A percentile compares a stretch with the other conserved stretches of the same genome.
Evolutionary conservation across 2,888 invertebrate species (phyloP).

Genomic region (Digitonthophagus gazella): DNA sequence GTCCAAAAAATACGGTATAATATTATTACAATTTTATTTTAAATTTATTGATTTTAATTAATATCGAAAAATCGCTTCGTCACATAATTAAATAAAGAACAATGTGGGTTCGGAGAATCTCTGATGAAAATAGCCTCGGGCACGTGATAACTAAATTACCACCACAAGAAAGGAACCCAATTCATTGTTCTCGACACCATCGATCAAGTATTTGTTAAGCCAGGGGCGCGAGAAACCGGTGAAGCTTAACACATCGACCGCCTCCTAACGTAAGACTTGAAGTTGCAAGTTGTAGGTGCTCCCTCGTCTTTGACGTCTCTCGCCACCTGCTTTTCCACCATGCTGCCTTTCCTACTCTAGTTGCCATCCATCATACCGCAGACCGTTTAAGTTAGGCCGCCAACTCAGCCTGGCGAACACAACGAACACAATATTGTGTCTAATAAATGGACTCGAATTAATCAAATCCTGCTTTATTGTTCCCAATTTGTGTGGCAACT

Average conservation of each 20-base stretch:
- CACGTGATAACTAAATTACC: not conserved
- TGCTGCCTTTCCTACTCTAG: not conserved
- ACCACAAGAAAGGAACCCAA: not conserved
- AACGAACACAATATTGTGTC: slow-evolving; percentile 16
- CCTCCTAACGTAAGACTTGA: not conserved
- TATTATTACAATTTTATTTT: too few relatives aligned
- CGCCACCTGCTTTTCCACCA: not conserved
- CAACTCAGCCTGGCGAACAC: slow-evolving; percentile 3
- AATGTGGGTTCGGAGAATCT: not conserved
- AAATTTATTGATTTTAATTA: too few relatives aligned
- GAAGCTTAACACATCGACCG: not conserved
- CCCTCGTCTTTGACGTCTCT: not conserved
- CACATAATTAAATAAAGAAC: not conserved
- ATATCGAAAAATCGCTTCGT: not conserved
- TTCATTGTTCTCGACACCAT: not conserved
- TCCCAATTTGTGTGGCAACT: slow-evolving; percentile 8
- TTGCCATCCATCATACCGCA: not conserved
- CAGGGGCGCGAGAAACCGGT: not conserved
- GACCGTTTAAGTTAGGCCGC: not conserved
- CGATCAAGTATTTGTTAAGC: not conserved
- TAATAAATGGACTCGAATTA: slow-evolving; percentile 20
- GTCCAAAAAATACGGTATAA: too few relatives aligned
- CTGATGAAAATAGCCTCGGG: not conserved
- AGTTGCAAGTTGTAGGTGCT: not conserved
- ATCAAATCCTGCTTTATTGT: slow-evolving; percentile 21